Evolutionary conservation across 2,888 invertebrate genomes (phyloP).

Genomic region (Crioceris asparagi): DNA sequence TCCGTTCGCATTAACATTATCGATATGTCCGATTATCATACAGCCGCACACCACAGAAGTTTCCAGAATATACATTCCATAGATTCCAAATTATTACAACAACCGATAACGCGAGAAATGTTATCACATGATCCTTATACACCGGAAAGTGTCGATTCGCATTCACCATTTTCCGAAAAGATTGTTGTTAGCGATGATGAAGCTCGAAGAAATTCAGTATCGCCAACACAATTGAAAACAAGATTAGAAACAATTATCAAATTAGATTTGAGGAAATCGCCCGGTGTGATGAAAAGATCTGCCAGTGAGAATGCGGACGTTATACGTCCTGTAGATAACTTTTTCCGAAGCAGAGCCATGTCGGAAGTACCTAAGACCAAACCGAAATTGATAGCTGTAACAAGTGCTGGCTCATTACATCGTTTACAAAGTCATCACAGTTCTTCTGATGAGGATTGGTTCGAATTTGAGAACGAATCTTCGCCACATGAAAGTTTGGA

Average conservation of each 20-base stretch:
- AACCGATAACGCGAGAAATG: slow-evolving; percentile 40
- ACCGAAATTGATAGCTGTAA: slow-evolving; percentile 21
- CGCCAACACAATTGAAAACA: slow-evolving; percentile 52
- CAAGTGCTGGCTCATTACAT: slow-evolving; percentile 25
- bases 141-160: slow-evolving; percentile 72
- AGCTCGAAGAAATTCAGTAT: slow-evolving; percentile 37
- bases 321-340: slow-evolving; percentile 10
- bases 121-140: slow-evolving; percentile 60
- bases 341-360: slow-evolving; percentile 26
- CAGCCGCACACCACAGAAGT: slow-evolving; percentile 26
- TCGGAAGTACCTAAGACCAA: slow-evolving; percentile 27
- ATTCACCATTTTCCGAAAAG: slow-evolving; percentile 49
- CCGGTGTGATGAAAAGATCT: slow-evolving; percentile 26
- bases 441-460: slow-evolving; percentile 41
- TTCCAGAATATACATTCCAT: slow-evolving; percentile 27
- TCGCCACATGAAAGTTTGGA: slow-evolving; percentile 10
- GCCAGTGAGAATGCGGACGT: slow-evolving; percentile 28
- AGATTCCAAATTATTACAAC: slow-evolving; percentile 42
- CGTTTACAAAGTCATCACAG: slow-evolving; percentile 38
- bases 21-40: slow-evolving; percentile 36
- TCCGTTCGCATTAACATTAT: slow-evolving; percentile 36
- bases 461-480: slow-evolving; percentile 32
- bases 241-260: slow-evolving; percentile 44
- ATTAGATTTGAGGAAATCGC: slow-evolving; percentile 21
- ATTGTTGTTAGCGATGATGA: slow-evolving; percentile 29